Evolutionary conservation across 2,797 vertebrate genomes (phyloP).

Genomic region (Ctenosaura bakeri): DNA sequence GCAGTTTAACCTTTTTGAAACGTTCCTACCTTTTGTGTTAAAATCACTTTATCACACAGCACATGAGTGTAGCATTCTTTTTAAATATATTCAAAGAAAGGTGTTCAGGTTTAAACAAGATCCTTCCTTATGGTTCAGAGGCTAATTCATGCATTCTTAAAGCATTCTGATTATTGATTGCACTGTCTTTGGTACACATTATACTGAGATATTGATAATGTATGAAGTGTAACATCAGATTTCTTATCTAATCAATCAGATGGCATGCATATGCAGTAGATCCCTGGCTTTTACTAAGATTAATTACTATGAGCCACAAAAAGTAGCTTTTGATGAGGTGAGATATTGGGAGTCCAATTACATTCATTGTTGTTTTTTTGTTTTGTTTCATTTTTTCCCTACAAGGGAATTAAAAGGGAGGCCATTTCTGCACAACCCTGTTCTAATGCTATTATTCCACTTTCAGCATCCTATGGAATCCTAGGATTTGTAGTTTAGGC

Average conservation of each 20-base stretch:
- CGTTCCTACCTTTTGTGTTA: not conserved
- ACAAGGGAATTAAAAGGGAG: constrained; percentile 60
- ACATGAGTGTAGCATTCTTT: not conserved
- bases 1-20: not conserved
- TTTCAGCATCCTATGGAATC: too few relatives aligned
- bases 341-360: constrained; percentile 73
- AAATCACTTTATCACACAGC: constrained; percentile 17
- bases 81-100: constrained; percentile 54
- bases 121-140: constrained; percentile 76
- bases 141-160: constrained; percentile 77
- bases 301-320: constrained; percentile 81
- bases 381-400: not conserved
- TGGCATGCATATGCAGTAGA: constrained; percentile 80
- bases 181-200: constrained; percentile 75
- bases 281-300: constrained; percentile 83
- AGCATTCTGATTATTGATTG: constrained; percentile 79
- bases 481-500: too few relatives aligned
- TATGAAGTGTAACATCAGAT: constrained; percentile 86
- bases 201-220: constrained; percentile 86
- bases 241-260: constrained; percentile 88
- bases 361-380: constrained; percentile 13
- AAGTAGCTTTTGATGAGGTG: constrained; percentile 76
- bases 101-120: constrained; percentile 75
- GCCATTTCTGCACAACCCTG: too few relatives aligned
- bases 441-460: too few relatives aligned